Evolutionary conservation across 1,140 invertebrate species (phyloP).

Genomic region (Apis cerana): DNA sequence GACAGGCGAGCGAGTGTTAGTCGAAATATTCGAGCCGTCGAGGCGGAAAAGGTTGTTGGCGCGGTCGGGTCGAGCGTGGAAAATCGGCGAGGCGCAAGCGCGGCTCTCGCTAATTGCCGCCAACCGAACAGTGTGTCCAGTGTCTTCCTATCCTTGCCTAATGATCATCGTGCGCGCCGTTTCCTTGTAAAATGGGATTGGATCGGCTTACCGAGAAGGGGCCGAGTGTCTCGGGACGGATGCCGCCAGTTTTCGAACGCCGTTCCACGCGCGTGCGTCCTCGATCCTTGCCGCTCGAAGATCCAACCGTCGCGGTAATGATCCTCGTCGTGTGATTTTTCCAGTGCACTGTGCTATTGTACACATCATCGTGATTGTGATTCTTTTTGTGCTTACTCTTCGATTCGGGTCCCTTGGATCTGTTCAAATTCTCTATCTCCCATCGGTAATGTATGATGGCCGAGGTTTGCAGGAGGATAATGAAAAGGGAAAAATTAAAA

Average conservation of each 20-base stretch:
- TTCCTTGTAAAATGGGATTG: not conserved
- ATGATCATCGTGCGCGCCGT: not conserved
- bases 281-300: not conserved
- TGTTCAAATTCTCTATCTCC: no score
- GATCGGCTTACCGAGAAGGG: not conserved
- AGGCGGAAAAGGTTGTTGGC: conserved; percentile 21
- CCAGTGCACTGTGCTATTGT: no score
- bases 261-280: conserved; percentile 9
- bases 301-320: not conserved
- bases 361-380: no score
- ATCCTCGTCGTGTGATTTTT: not conserved
- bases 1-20: conserved; percentile 16
- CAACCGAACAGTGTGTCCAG: conserved; percentile 7
- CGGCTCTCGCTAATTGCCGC: conserved; percentile 23
- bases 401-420: no score
- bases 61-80: conserved; percentile 1
- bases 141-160: conserved; percentile 34
- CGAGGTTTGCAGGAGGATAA: no score
- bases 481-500: no score
- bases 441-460: no score
- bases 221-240: not conserved
- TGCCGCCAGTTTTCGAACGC: conserved; percentile 39
- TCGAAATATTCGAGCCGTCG: conserved; percentile 37
- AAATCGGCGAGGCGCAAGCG: conserved; percentile 11
- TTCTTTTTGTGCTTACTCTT: not conserved